phyloP scores from a whole-genome alignment of 2,888 invertebrate species.

The Pocota personata region DNA sequence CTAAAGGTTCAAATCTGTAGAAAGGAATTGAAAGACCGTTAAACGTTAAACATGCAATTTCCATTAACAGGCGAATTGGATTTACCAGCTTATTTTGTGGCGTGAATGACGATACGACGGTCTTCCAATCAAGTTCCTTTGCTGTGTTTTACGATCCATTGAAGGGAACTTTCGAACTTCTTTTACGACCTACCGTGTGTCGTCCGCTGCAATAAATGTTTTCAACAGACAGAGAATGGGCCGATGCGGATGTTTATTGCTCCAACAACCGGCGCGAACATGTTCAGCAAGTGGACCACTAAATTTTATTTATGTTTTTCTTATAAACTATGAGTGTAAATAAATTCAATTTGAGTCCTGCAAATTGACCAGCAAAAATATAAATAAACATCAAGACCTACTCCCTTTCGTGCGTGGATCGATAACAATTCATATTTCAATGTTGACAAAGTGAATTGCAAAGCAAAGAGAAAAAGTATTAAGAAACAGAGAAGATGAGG shows the following conservation, averaged over 20 bases:
- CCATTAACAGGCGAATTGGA: conserved; percentile 45
- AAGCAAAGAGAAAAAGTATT: not conserved
- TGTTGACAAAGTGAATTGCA: conserved; percentile 35
- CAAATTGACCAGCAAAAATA: not conserved
- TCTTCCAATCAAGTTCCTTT: conserved; percentile 13
- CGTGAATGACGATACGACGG: not conserved
- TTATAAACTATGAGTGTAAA: conserved; percentile 12
- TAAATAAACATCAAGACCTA: not conserved
- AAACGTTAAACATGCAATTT: conserved; percentile 46
- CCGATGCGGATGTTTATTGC: conserved; percentile 19
- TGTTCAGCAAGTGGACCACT: conserved; percentile 8
- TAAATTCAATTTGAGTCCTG: conserved; percentile 7
- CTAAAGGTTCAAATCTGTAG: conserved; percentile 8
- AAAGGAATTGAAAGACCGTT: not conserved
- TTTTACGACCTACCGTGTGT: conserved; percentile 2
- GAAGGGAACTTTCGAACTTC: conserved; percentile 19
- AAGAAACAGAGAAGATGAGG: not conserved
- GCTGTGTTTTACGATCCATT: conserved; percentile 12
- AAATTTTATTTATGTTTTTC: conserved; percentile 24
- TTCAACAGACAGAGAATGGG: not conserved
- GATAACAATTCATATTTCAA: conserved; percentile 45
- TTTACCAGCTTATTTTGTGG: conserved; percentile 10
- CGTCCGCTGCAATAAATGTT: conserved; percentile 4
- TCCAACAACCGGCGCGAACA: conserved; percentile 6
- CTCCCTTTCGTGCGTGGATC: not conserved